These are phyloP conservation scores for Lacerta agilis DNA, from an alignment of 2,797 vertebrate genomes.

Conservation along the genomic window DNA sequence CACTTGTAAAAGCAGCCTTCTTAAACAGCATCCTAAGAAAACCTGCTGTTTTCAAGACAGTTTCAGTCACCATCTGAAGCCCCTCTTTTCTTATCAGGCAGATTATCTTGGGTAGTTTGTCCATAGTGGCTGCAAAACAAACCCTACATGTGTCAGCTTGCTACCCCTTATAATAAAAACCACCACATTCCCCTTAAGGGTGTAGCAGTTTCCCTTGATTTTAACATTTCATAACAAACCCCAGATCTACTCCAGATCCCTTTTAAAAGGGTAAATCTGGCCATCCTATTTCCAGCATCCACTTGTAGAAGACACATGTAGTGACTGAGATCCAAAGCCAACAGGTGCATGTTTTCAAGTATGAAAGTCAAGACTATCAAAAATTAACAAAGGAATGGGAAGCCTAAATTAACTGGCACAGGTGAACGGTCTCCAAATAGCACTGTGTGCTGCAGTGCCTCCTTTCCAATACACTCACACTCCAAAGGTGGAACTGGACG, in stretches of 20 bases:
- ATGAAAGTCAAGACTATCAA: slow-evolving; percentile 16
- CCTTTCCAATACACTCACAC: not conserved
- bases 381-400: not conserved
- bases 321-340: slow-evolving; percentile 11
- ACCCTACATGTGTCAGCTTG: not conserved
- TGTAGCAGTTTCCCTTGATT: not conserved
- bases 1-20: slow-evolving; percentile 8
- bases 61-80: accelerated
- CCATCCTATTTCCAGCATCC: accelerated
- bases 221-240: not conserved
- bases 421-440: slow-evolving; percentile 19
- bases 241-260: not conserved
- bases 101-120: not conserved
- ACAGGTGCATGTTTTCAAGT: slow-evolving; percentile 48
- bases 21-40: not conserved
- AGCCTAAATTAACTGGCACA: slow-evolving; percentile 14
- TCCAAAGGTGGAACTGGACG: slow-evolving; percentile 35
- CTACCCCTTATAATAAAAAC: not conserved
- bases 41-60: not conserved
- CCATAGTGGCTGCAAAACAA: not conserved
- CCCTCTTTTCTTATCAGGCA: not conserved
- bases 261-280: slow-evolving; percentile 6
- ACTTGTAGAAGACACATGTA: not conserved
- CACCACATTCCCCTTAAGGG: not conserved
- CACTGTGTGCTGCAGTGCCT: not conserved